These are phyloP conservation scores for Pecten maximus DNA, from an alignment of 2,888 invertebrate genomes.

Conservation along the genomic window DNA sequence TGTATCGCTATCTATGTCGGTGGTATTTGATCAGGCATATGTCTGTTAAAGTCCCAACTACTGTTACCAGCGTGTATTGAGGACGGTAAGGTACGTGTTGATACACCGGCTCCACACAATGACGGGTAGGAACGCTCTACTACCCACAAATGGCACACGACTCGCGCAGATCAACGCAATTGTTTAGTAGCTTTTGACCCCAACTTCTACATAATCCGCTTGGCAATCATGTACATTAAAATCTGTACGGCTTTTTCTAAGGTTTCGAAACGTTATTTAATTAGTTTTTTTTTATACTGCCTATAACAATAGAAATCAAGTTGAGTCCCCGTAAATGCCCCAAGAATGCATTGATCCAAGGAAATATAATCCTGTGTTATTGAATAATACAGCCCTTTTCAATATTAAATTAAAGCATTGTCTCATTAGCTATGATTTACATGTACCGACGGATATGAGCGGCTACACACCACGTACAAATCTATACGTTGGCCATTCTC, in stretches of 20 bases:
- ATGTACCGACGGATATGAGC: neutral
- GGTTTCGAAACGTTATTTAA: constrained; percentile 21
- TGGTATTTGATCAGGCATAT: neutral
- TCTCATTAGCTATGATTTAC: neutral
- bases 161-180: constrained; percentile 19
- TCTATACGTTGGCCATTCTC: neutral
- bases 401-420: neutral
- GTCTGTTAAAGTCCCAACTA: neutral
- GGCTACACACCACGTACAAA: neutral
- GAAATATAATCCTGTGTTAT: neutral
- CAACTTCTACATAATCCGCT: constrained; percentile 28
- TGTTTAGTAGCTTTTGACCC: constrained; percentile 14
- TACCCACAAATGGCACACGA: neutral
- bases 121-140: neutral
- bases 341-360: neutral
- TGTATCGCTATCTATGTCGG: neutral
- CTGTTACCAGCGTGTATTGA: neutral
- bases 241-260: constrained; percentile 21
- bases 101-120: neutral
- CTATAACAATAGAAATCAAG: constrained; percentile 16
- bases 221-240: constrained; percentile 5
- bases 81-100: constrained; percentile 2
- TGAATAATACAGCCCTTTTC: constrained; percentile 8
- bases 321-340: neutral
- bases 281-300: neutral